These are phyloP conservation scores for Papilio demoleus DNA, from an alignment of 2,888 invertebrate species.

Conservation along the genomic window DNA sequence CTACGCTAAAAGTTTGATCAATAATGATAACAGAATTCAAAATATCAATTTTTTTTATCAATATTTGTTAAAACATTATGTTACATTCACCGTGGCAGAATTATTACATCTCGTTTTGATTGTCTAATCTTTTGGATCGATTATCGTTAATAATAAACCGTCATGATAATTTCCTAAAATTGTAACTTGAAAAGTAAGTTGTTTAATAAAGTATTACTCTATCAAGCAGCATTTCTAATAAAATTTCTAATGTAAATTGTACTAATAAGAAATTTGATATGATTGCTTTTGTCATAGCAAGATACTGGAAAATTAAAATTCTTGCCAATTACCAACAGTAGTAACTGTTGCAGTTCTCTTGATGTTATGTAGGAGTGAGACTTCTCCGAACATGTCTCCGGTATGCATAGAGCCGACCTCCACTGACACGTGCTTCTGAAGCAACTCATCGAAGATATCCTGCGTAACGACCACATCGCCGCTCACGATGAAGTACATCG, in stretches of 20 bases:
- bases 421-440: slow-evolving; percentile 70
- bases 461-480: slow-evolving; percentile 82
- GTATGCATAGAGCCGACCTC: slow-evolving; percentile 79
- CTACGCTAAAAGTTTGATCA: slow-evolving; percentile 52
- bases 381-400: slow-evolving; percentile 87
- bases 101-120: background rate
- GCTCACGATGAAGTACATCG: slow-evolving; percentile 85
- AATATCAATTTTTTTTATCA: background rate
- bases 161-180: background rate
- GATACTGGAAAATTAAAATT: too few species aligned
- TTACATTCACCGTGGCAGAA: background rate
- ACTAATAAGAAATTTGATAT: background rate
- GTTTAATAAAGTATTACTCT: too few species aligned
- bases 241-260: background rate
- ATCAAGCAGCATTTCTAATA: too few species aligned
- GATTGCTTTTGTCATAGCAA: too few species aligned
- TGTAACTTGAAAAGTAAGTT: too few species aligned
- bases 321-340: slow-evolving; percentile 68
- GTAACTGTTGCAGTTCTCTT: slow-evolving; percentile 85
- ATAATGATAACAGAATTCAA: slow-evolving; percentile 39
- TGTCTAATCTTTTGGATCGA: background rate
- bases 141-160: background rate
- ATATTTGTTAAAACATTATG: background rate
- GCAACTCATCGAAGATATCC: slow-evolving; percentile 76
- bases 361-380: slow-evolving; percentile 85